phyloP scores from a whole-genome alignment of 2,888 invertebrate species.

The Aleiodes alternator region DNA sequence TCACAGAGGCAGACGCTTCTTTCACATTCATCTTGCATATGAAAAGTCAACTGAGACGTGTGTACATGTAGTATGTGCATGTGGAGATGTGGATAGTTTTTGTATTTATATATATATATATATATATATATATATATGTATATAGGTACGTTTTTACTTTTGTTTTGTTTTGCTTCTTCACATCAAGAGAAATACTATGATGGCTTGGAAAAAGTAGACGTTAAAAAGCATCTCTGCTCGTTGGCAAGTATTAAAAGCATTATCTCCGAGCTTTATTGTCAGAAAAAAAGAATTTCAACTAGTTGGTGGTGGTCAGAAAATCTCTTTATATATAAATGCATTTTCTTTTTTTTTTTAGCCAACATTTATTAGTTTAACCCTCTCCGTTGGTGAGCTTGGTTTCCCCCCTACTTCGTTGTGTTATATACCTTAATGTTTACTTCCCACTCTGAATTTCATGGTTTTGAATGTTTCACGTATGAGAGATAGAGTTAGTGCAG shows the following conservation, averaged over 20 bases:
- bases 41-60: neutral
- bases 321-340: constrained; percentile 9
- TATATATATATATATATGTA: neutral
- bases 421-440: too few relatives aligned
- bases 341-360: neutral
- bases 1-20: constrained; percentile 13
- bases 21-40: neutral
- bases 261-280: constrained; percentile 24
- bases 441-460: too few relatives aligned
- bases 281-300: constrained; percentile 15
- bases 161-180: neutral
- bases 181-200: constrained; percentile 16
- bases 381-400: too few relatives aligned
- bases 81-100: too few relatives aligned
- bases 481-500: too few relatives aligned
- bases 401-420: too few relatives aligned
- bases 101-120: too few relatives aligned
- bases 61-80: too few relatives aligned
- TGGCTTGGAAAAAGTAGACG: constrained; percentile 16
- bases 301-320: constrained; percentile 27
- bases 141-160: neutral
- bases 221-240: neutral
- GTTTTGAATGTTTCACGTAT: too few relatives aligned
- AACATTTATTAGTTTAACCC: constrained; percentile 17
- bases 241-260: constrained; percentile 17